Conservation (phyloP, 2,888 invertebrate species). For the Sceliomorpha sp. region DNA sequence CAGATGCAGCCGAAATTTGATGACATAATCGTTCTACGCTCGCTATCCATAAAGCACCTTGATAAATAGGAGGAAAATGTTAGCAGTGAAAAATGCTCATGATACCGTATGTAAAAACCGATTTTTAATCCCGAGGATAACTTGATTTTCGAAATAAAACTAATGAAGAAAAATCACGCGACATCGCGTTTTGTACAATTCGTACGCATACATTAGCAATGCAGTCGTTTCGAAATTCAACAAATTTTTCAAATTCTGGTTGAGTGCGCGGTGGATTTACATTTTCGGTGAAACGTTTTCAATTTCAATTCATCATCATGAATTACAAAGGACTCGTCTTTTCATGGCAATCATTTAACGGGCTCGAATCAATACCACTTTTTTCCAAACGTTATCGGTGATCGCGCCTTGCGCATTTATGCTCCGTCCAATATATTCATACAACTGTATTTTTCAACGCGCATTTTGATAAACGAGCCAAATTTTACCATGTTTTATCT, state of each 20-base stretch:
- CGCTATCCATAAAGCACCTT: slow-evolving; percentile 12
- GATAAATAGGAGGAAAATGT: slow-evolving; percentile 14
- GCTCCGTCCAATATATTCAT: slow-evolving; percentile 27
- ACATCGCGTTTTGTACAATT: too few species aligned
- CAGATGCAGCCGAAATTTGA: slow-evolving; percentile 13
- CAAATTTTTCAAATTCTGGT: too few species aligned
- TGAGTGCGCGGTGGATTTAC: too few species aligned
- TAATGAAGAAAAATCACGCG: too few species aligned
- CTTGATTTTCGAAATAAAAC: background rate
- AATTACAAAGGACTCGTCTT: background rate
- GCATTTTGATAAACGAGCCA: slow-evolving; percentile 16
- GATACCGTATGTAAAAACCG: background rate
- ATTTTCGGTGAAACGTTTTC: too few species aligned
- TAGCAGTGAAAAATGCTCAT: slow-evolving; percentile 14
- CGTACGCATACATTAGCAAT: too few species aligned
- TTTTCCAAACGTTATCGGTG: slow-evolving; percentile 17
- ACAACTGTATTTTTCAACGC: slow-evolving; percentile 16
- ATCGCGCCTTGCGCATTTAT: slow-evolving; percentile 11
- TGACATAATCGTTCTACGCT: slow-evolving; percentile 16
- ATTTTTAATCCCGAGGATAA: slow-evolving; percentile 1
- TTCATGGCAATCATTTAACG: background rate
- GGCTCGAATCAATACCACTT: slow-evolving; percentile 14
- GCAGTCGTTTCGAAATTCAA: too few species aligned
- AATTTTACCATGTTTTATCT: slow-evolving; percentile 15
- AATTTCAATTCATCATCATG: background rate